Base-by-base conservation (phyloP, 2,113 vertebrate genomes). In the Platysternon megacephalum region DNA sequence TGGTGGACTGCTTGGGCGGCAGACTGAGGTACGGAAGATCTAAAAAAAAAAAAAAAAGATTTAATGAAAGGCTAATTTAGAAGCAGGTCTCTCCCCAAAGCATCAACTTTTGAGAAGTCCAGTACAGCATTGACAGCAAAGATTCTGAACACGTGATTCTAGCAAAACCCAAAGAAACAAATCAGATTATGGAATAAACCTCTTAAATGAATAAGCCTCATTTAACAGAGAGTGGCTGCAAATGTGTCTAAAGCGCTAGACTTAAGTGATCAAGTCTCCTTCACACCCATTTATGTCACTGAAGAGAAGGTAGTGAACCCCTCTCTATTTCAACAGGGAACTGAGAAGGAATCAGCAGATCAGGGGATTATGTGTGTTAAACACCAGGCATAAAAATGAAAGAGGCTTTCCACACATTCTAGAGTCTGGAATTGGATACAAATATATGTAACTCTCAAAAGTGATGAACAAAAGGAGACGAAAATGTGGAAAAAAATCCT, bases 1-100 rank as follows among this genome's bases (percentile, higher is more conserved):
- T 99, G 98, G 94, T 99, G 98, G 39, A 98, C 96, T 3, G 97
- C 95, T 90, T 98, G 99, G 96, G 98, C 95, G 92, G 98, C 87
- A n/a, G 98, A 98, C 21, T 98, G 98, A 3, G 98, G 97, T 46
- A 96, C 97, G 0, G 98, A 98, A 1, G 99, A 98, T 32, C 99
- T 99, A 94, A 87, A 88, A 5, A 82, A 82, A 83, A 10, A 94
- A 87, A 88, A 5, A 82, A 82, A 83, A 10, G 0, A 1, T 91
- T 82, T 32, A 2, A 46, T 58, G 26, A 79, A 80, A 56, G 44
- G 52, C 28, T 51, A 32, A 14, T 3, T 44, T 49, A 79, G 78
- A 86, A 91, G 85, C 84, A 3, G 52, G 80, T 87, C 82, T 91
- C 19, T 74, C 87, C 76, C 86, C 29, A 52, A 44, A 82, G 87